Conservation (phyloP, 2,888 invertebrate species). For the Pandemis heparana region DNA sequence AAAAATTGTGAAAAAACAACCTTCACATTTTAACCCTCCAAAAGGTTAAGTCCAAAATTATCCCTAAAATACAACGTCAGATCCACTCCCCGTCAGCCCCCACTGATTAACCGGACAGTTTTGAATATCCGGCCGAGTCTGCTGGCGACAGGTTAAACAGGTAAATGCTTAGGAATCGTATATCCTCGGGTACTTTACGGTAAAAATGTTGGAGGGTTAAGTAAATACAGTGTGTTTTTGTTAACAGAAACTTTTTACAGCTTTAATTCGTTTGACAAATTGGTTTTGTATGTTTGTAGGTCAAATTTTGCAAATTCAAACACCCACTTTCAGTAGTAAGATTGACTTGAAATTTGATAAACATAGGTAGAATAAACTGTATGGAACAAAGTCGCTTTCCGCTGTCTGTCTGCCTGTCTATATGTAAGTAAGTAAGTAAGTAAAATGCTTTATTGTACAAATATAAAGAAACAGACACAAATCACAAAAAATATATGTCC, state of each 20-base stretch:
- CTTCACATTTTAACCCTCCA: not conserved
- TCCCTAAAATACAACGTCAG: conserved; percentile 42
- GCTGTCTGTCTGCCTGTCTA: too few relatives aligned
- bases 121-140: conserved; percentile 59
- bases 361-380: too few relatives aligned
- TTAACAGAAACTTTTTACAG: not conserved
- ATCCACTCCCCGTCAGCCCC: conserved; percentile 50
- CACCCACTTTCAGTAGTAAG: too few relatives aligned
- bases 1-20: not conserved
- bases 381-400: too few relatives aligned
- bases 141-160: conserved; percentile 48
- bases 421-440: too few relatives aligned
- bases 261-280: too few relatives aligned
- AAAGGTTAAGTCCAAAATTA: conserved; percentile 12
- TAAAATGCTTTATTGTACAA: too few relatives aligned
- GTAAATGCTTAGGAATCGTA: not conserved
- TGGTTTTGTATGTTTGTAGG: too few relatives aligned
- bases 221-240: not conserved
- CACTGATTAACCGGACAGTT: conserved; percentile 59
- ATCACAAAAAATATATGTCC: too few relatives aligned
- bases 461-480: too few relatives aligned
- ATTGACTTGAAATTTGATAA: too few relatives aligned
- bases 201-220: not conserved
- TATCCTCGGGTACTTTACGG: not conserved
- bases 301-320: too few relatives aligned